Percentiles rank a stretch among this genome's conserved stretches.
Evolutionary conservation across 2,797 vertebrate species (phyloP).

Genomic region (Chaetophractus vellerosus): DNA sequence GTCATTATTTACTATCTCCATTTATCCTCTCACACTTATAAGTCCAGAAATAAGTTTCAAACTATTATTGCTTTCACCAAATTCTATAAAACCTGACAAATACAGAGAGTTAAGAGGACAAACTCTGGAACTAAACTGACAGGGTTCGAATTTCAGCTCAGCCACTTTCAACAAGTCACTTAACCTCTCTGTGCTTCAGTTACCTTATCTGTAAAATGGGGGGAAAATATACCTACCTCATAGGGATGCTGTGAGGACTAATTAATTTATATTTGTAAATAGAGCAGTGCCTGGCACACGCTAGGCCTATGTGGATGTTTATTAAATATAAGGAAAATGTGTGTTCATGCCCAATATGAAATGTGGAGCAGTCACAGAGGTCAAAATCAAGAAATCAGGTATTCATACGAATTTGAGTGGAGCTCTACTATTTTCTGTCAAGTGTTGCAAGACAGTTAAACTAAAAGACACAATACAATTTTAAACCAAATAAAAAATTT

Average conservation of each 20-base stretch:
- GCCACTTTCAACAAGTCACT: background rate
- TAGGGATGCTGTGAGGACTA: background rate
- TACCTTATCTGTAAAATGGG: slow-evolving; percentile 40
- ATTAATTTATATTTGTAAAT: slow-evolving; percentile 41
- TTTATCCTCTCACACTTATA: background rate
- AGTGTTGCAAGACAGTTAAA: background rate
- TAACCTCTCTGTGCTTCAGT: background rate
- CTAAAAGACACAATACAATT: slow-evolving; percentile 34
- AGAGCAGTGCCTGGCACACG: background rate
- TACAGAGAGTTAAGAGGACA: background rate
- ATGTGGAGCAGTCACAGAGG: background rate
- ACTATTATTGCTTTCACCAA: slow-evolving; percentile 4
- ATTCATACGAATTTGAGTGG: background rate
- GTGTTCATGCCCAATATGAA: background rate
- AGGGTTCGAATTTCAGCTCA: background rate
- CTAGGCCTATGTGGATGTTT: background rate
- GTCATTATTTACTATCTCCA: background rate
- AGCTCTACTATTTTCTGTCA: slow-evolving; percentile 31
- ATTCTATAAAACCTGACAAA: slow-evolving; percentile 53
- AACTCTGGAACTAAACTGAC: background rate
- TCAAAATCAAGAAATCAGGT: slow-evolving; percentile 10
- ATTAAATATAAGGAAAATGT: slow-evolving; percentile 36
- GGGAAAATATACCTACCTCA: background rate
- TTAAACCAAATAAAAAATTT: background rate
- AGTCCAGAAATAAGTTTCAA: background rate